Evolutionary conservation across 2,797 vertebrate genomes (phyloP).

Genomic region (Parambassis ranga): DNA sequence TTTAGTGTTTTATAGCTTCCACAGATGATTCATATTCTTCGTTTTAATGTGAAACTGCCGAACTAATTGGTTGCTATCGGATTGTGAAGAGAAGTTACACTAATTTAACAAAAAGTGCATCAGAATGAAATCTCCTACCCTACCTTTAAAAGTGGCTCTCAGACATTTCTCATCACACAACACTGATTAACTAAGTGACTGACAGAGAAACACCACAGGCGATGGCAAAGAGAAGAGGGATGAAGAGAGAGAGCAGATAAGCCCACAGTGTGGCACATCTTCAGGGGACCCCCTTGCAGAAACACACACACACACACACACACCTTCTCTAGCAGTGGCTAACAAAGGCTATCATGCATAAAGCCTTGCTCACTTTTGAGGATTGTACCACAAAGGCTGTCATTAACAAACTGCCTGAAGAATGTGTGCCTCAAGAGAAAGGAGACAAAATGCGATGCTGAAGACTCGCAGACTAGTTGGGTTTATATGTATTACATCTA

Average conservation of each 20-base stretch:
- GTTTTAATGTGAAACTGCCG: no score
- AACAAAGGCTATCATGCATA: constrained; percentile 43
- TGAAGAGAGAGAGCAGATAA: constrained; percentile 26
- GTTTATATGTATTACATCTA: neutral
- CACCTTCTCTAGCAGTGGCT: constrained; percentile 5
- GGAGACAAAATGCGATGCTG: neutral
- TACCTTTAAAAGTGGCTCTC: neutral
- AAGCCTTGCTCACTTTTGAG: constrained; percentile 26
- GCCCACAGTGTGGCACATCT: constrained; percentile 25
- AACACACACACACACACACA: neutral
- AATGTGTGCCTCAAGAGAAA: constrained; percentile 18
- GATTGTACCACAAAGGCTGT: constrained; percentile 16
- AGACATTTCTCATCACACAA: neutral
- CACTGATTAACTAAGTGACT: neutral
- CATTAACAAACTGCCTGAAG: constrained; percentile 41
- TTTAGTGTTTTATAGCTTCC: no score
- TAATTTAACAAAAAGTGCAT: no score
- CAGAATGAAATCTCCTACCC: no score
- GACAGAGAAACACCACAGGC: neutral
- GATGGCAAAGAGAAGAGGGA: neutral
- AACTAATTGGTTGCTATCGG: no score
- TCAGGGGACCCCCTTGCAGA: constrained; percentile 10
- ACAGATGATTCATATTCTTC: no score
- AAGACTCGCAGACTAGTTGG: constrained; percentile 16
- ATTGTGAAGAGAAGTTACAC: no score